phyloP scores from a whole-genome alignment of 2,797 vertebrate species.

The Acanthiza pusilla region DNA sequence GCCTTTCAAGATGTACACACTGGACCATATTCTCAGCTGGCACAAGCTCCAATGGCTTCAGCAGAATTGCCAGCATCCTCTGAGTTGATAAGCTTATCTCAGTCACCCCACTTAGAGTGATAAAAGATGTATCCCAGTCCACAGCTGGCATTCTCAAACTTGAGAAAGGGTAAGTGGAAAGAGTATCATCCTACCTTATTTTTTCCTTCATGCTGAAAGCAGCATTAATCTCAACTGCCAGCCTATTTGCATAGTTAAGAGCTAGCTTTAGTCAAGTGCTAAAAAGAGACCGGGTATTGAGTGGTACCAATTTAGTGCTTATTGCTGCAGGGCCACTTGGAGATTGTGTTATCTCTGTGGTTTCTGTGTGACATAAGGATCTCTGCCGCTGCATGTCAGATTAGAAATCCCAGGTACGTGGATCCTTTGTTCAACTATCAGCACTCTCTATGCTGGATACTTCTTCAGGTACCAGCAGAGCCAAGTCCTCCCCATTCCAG shows the following conservation, averaged over 20 bases:
- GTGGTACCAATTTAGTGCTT: conserved; percentile 33
- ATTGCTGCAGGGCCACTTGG: neutral
- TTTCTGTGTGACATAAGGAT: neutral
- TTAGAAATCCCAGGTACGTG: neutral
- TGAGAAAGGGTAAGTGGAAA: neutral
- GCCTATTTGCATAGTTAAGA: conserved; percentile 11
- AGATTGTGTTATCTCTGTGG: neutral
- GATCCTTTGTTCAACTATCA: conserved; percentile 36
- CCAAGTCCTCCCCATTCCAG: conserved; percentile 57
- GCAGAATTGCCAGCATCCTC: neutral
- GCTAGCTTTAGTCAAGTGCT: neutral
- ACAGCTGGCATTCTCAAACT: neutral
- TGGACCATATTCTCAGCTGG: neutral
- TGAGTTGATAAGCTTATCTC: neutral
- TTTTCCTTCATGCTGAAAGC: neutral
- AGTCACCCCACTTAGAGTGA: neutral
- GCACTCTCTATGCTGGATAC: conserved; percentile 49
- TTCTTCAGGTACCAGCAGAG: conserved; percentile 64
- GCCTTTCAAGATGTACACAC: neutral
- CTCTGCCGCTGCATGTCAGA: neutral
- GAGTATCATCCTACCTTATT: neutral
- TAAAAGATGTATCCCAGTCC: neutral
- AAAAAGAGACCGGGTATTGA: neutral
- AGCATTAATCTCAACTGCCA: neutral
- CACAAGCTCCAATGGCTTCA: neutral